Evolutionary conservation across 2,113 vertebrate species (phyloP).

Genomic region (Dromiciops gliroides): DNA sequence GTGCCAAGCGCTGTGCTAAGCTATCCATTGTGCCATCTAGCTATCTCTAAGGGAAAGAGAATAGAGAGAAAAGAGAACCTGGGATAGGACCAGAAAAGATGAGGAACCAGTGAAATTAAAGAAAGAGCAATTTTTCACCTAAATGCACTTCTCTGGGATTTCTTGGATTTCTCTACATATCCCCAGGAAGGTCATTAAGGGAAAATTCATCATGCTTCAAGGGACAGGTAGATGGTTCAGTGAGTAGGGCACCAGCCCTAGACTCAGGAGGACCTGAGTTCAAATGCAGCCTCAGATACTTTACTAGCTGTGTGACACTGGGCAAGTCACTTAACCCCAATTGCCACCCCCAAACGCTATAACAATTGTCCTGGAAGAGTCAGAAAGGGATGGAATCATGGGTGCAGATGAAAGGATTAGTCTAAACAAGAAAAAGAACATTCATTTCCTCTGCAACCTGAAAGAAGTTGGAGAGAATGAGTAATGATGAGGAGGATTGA

Average conservation of each 20-base stretch:
- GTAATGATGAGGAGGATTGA: no score
- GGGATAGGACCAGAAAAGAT: neutral
- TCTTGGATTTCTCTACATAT: neutral
- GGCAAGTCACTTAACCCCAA: neutral
- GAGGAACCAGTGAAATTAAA: neutral
- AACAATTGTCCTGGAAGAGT: no score
- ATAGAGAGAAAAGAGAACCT: neutral
- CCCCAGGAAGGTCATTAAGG: neutral
- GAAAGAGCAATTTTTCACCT: neutral
- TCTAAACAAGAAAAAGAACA: no score
- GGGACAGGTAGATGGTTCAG: neutral
- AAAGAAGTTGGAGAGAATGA: no score
- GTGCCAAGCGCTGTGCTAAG: neutral
- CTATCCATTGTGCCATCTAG: neutral
- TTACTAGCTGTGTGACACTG: neutral
- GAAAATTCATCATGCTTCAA: neutral
- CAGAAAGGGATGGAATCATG: no score
- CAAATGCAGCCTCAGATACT: neutral
- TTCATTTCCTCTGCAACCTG: no score
- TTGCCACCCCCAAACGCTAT: neutral
- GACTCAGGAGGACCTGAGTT: neutral
- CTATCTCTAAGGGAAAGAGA: neutral
- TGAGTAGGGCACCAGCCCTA: neutral
- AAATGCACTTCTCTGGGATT: neutral
- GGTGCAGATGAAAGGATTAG: no score